A percentile compares a stretch with the other conserved stretches of the same genome.
phyloP scores from a whole-genome alignment of 2,888 invertebrate species.

The Cheilosia scutellata region DNA sequence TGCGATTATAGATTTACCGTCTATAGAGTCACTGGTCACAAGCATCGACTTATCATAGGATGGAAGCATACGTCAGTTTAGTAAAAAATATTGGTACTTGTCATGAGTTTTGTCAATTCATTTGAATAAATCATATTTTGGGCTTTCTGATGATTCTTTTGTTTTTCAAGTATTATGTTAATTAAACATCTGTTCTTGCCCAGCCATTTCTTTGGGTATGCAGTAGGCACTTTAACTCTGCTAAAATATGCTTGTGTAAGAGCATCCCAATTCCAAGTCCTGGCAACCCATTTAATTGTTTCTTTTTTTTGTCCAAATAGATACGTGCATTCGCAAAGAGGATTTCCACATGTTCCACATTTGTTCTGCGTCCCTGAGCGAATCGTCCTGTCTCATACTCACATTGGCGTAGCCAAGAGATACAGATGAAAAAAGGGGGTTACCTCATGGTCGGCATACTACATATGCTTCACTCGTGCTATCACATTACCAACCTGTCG shows the following conservation, averaged over 20 bases:
- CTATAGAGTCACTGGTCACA: not conserved
- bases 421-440: not conserved
- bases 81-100: not conserved
- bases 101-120: not conserved
- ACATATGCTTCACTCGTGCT: conserved; percentile 31
- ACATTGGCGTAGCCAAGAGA: not conserved
- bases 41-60: no score
- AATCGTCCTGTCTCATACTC: conserved; percentile 36
- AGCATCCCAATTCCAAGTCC: conserved; percentile 14
- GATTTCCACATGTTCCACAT: conserved; percentile 51
- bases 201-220: no score
- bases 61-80: no score
- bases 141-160: no score
- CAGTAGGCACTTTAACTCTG: not conserved
- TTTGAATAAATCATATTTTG: no score
- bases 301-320: not conserved
- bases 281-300: conserved; percentile 13
- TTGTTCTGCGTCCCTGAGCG: conserved; percentile 17
- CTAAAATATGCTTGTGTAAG: conserved; percentile 24
- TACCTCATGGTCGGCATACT: not conserved
- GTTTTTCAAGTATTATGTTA: no score
- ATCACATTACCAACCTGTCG: conserved; percentile 36
- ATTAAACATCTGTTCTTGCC: not conserved
- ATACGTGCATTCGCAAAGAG: conserved; percentile 9
- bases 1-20: not conserved